Evolutionary conservation across 2,797 vertebrate species (phyloP), one percentile per base, ranked within the genome.

Genomic region (Capromys pilorides): DNA sequence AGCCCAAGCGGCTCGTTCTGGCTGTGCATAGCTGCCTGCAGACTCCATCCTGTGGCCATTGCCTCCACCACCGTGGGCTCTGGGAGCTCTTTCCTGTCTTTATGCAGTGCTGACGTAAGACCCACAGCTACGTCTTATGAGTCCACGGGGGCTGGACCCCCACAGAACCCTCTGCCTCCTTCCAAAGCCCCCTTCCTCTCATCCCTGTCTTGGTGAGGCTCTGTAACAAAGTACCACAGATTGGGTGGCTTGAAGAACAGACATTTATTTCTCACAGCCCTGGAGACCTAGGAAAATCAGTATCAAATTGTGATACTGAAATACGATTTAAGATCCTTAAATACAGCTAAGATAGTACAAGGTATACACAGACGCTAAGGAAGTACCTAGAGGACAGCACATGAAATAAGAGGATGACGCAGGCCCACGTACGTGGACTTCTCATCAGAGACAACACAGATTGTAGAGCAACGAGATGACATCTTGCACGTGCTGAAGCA

Each of bases 281-380:
- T 71, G 36, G 26, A 83, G 36, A 82, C 10, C 31, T 24, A 75
- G 21, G 21, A 39, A 69, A 79, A 81, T 83, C 3, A 11, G 28
- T 39, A 36, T 64, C 33, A 94, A 49, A 85, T 59, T 82, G 4
- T 14, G 66, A 39, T 84, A 92, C 73, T 3, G 45, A 39, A 85
- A 62, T 61, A 24, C 7, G 36, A 67, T 86, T 41, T 22, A 79
- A 95, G 67, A 45, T 18, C 36, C 71, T 83, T 24, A 79, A 95
- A 77, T 80, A 16, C 88, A 92, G 54, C 81, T 59, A 81, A 26
- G 62, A 71, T 71, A 39, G 67, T 71, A 8, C n/a, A 39, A 71
- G 69, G 39, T 22, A 39, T 39, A 39, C 19, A 12, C 12, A 71
- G 69, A 39, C 9, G n/a, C 36, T 71, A 24, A 12, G 19, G 78